Percentiles rank a stretch among this genome's conserved stretches.
These are phyloP conservation scores for Drosophila seguyi DNA, from an alignment of 1,140 invertebrate genomes.

Conservation along the genomic window DNA sequence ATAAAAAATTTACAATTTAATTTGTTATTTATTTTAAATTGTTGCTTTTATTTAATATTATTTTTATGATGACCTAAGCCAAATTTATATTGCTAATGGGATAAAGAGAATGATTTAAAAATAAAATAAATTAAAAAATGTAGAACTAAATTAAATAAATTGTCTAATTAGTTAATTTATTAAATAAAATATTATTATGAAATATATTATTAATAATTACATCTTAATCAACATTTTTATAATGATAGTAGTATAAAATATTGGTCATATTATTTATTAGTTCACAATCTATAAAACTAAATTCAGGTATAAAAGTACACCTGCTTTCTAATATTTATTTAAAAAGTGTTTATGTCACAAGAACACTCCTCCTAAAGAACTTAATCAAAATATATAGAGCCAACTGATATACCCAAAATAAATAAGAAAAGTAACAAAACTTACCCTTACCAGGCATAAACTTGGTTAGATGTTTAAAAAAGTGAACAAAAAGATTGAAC, in stretches of 20 bases:
- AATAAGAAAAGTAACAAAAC: background rate
- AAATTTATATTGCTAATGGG: no score
- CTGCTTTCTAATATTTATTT: background rate
- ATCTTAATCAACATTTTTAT: background rate
- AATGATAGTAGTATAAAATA: background rate
- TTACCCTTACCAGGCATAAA: background rate
- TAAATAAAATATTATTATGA: no score
- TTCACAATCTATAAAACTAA: background rate
- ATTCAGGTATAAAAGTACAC: background rate
- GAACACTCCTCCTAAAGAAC: background rate
- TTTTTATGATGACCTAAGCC: no score
- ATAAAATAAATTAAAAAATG: no score
- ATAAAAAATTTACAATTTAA: no score
- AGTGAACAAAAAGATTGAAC: slow-evolving; percentile 9
- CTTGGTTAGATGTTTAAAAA: background rate
- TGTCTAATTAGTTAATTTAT: no score
- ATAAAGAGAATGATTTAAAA: no score
- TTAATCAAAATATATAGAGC: no score
- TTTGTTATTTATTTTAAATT: no score
- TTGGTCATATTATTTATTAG: background rate
- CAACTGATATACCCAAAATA: background rate
- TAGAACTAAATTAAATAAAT: no score
- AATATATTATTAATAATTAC: no score
- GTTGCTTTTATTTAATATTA: no score
- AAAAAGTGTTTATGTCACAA: background rate